A percentile compares a stretch with the other conserved stretches of the same genome.
Conservation (phyloP, 2,797 vertebrate species). For the Sebastes taczanowskii region DNA sequence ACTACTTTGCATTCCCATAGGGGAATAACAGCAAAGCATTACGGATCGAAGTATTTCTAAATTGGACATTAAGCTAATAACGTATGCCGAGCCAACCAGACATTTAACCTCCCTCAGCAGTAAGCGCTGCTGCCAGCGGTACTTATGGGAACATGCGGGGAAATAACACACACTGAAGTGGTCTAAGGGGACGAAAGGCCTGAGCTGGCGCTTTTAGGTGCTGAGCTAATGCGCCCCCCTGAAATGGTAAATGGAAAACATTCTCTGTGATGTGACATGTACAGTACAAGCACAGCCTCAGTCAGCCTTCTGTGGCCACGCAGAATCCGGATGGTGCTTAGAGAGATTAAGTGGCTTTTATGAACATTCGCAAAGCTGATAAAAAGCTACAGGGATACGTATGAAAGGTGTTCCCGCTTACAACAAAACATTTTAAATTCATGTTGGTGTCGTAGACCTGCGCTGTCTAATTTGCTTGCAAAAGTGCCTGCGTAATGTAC, state of each 20-base stretch:
- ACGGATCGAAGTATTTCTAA: slow-evolving; percentile 35
- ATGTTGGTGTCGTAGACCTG: not conserved
- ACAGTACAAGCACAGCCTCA: slow-evolving; percentile 4
- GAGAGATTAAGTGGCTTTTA: not conserved
- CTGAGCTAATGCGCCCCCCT: slow-evolving; percentile 53
- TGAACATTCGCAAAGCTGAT: not conserved
- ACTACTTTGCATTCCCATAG: slow-evolving; percentile 8
- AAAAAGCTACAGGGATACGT: not conserved
- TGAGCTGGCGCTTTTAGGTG: slow-evolving; percentile 48
- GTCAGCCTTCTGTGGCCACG: slow-evolving; percentile 21
- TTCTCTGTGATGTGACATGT: slow-evolving; percentile 25
- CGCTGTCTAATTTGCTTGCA: not conserved
- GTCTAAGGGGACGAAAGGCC: slow-evolving; percentile 32
- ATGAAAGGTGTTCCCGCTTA: not conserved
- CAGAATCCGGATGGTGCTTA: not conserved
- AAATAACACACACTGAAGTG: slow-evolving; percentile 37
- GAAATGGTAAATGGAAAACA: slow-evolving; percentile 30
- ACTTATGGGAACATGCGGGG: slow-evolving; percentile 44
- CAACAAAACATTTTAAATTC: not conserved
- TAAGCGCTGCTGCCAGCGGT: slow-evolving; percentile 22
- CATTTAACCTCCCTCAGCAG: slow-evolving; percentile 47
- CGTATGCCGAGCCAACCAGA: not conserved
- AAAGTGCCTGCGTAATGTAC: not conserved
- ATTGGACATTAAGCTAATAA: slow-evolving; percentile 32
- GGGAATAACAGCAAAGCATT: slow-evolving; percentile 41